Base-by-base conservation (phyloP, 23 tunicate species). In the Trididemnum clinides region DNA sequence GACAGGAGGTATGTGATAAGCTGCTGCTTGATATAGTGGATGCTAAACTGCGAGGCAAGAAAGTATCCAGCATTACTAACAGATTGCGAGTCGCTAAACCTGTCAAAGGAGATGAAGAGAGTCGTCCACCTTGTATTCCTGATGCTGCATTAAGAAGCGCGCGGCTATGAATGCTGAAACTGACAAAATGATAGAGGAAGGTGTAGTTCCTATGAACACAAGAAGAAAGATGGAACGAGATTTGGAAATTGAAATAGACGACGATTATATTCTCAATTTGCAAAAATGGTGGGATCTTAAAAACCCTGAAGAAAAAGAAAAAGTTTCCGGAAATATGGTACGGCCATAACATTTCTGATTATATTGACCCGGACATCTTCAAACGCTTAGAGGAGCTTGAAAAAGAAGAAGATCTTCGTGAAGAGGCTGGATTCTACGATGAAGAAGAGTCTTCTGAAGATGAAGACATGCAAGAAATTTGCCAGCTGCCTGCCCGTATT, bases 231-330 rank as follows among this genome's bases (percentile, higher is more conserved):
- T 97, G 21, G 99, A 96, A 49, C 76, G 99, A 28, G 96, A 91
- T 57, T 33, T 96, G 63, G 99, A 96, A 64, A 4, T 96, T 19
- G 99, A 87, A 59, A 80, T 91, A 90, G 99, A 91, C 49, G 99
- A 94, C 75, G 98, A 94, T 66, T 94, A 94, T 76, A 64, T 85
- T 19, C 80, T 94, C 33, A 86, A 94, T 76, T 64, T 94, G 51
- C 93, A 89, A 82, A 94, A 94, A 83, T 89, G 94, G 93, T 96
- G 99, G 99, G 97, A 92, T 35, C 85, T 96, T 36, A 91, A 88
- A 76, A 90, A 95, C 51, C 92, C 93, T n/a, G 97, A 91, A 25
- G 96, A 91, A 82, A 84, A 81, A 54, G 82, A 90, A 20, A 97
- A 96, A 64, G 81, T 74, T 96, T 10, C 99, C 99, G 0, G 99